Evolutionary conservation across 2,797 vertebrate species (phyloP), one percentile per base, ranked within the genome.

Genomic region (Leuciscus waleckii): DNA sequence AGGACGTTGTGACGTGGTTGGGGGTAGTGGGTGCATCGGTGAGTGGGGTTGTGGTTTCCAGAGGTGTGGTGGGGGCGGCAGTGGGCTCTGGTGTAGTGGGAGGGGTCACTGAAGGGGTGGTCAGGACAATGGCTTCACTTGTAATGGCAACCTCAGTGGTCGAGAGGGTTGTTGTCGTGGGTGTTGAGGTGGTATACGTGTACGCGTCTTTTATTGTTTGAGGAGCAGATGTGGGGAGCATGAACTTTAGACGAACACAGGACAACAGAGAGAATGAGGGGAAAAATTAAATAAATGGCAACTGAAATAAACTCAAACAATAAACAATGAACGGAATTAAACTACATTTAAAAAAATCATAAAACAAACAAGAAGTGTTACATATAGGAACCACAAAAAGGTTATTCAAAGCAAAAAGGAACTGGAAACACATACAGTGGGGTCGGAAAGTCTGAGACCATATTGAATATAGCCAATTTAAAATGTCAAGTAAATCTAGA

Each of bases 191-290:
- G 70, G 84, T 90, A 41, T 90, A 37, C 81, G 90, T 90, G 0
- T 39, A 84, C 73, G 82, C 86, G 77, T 87, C 90, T 88, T 90
- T 92, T 87, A 85, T 87, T 76, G 94, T 90, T 83, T 89, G 90
- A 85, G 71, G 92, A 90, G 91, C 90, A 91, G 5, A 92, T 77
- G 93, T 89, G 76, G 92, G 91, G 7, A 90, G 91, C 91, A 90
- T 93, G 89, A 93, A 95, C 96, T 96, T 92, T 86, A 84, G 88
- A 90, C 75, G 86, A 87, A 89, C 70, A 88, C 80, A 90, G 86
- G 86, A 90, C 89, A 92, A 92, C 89, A 91, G 70, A 76, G 49
- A 81, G 26, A 86, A 80, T 21, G 83, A 63, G 43, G 58, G 78
- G 67, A 86, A 54, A 41, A 86, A 82, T 73, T 54, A 86, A 65